Base-by-base conservation (phyloP, 2,113 vertebrate species). In the Sardina pilchardus region DNA sequence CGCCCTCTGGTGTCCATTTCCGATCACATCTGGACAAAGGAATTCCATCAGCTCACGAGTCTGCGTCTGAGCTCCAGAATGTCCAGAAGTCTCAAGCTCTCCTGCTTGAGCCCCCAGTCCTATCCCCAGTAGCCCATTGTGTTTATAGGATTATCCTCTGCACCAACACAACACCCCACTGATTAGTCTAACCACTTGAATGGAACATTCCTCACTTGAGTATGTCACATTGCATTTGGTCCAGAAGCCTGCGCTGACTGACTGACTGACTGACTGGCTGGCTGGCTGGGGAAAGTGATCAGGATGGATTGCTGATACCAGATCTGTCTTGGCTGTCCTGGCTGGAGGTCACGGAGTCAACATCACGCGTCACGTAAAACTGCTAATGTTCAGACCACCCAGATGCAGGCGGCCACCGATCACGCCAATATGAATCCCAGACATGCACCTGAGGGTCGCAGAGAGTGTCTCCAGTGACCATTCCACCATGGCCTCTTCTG, bases 221-320 rank as follows among this genome's bases (percentile, higher is more conserved):
- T 86, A 84, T 89, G 89, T 92, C 84, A 90, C 90, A 87, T 85
- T 85, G 78, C 85, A 85, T 89, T 82, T 87, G 85, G 42, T 12
- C 12, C 82, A 48, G 48, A 86, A 12, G 82, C 44, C 24, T 82
- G 80, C 82, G 45, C 81, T 19, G 53, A 4, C 24, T 14, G 83
- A 30, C 48, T 30, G 39, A 87, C 39, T 63, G 4, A 71, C 59
- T 81, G 34, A 42, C 39, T 1, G 39, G 39, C n/a, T n/a, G n/a
- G n/a, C n/a, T n/a, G n/a, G n/a, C n/a, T n/a, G n/a, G 16, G 48
- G 59, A 24, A 53, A 16, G 56, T 44, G 67, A 81, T 87, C 39
- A 59, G 50, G 34, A 81, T 30, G 80, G 56, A 26, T 45, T 63
- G 53, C 82, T 56, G 39, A 30, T 84, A 26, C 44, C 44, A 50